A percentile compares a stretch with the other conserved stretches of the same genome.
These are phyloP conservation scores for Tragopan temminckii DNA, from an alignment of 2,797 vertebrate species.

Conservation along the genomic window DNA sequence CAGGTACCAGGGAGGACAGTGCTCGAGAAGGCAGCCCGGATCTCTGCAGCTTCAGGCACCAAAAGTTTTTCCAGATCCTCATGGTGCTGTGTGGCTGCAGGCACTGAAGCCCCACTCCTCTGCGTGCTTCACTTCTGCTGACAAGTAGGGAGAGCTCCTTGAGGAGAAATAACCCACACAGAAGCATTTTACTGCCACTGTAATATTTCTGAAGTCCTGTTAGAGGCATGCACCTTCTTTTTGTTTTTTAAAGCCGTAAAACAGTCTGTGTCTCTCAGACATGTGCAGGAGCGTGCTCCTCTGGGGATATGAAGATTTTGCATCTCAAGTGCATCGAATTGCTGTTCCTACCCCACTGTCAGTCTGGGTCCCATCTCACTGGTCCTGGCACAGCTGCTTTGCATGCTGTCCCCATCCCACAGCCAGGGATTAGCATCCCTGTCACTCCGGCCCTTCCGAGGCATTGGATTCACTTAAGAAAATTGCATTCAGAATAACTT, in stretches of 20 bases:
- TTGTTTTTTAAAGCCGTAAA: not conserved
- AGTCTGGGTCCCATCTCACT: not conserved
- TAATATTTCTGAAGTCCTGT: slow-evolving; percentile 37
- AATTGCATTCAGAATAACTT: slow-evolving; percentile 51
- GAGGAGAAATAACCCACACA: slow-evolving; percentile 43
- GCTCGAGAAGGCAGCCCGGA: slow-evolving; percentile 44
- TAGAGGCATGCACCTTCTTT: not conserved
- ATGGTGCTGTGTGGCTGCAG: not conserved
- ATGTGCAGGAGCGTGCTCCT: not conserved
- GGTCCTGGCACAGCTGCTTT: not conserved
- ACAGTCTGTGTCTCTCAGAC: not conserved
- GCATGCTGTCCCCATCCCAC: not conserved
- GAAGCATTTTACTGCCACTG: slow-evolving; percentile 28
- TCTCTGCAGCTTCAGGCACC: slow-evolving; percentile 52
- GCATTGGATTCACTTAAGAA: slow-evolving; percentile 48
- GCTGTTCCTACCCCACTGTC: not conserved
- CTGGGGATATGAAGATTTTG: accelerated
- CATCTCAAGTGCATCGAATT: not conserved
- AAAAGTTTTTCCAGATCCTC: slow-evolving; percentile 41
- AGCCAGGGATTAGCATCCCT: slow-evolving; percentile 2
- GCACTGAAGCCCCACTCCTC: slow-evolving; percentile 27
- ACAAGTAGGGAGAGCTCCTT: slow-evolving; percentile 29
- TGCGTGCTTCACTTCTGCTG: slow-evolving; percentile 27
- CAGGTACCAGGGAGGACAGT: slow-evolving; percentile 23
- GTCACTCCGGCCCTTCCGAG: not conserved